A percentile compares a stretch with the other conserved stretches of the same genome.
Conservation (phyloP, 2,797 vertebrate genomes). For the Lagocephalus sceleratus region DNA sequence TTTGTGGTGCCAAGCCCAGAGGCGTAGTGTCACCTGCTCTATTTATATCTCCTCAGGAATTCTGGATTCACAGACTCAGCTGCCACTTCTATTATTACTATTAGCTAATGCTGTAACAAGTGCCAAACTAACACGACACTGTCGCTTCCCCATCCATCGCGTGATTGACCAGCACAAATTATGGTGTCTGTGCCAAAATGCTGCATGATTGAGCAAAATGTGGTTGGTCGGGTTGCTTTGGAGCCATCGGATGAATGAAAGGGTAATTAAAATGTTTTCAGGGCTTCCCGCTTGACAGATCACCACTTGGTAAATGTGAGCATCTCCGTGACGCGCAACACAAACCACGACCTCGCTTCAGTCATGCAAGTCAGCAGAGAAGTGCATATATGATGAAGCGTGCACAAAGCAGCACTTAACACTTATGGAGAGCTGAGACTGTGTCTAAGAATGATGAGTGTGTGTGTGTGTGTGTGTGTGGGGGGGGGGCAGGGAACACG, state of each 20-base stretch:
- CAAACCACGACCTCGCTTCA: conserved; percentile 39
- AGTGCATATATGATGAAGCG: conserved; percentile 58
- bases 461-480: conserved; percentile 17
- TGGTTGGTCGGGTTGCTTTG: background rate
- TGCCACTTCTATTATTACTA: conserved; percentile 77
- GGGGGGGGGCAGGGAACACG: conserved; percentile 44
- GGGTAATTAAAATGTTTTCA: too few relatives aligned
- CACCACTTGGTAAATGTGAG: background rate
- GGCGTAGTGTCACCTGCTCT: conserved; percentile 61
- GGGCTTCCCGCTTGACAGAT: background rate
- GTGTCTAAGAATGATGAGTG: conserved; percentile 47
- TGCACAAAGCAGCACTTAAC: conserved; percentile 52
- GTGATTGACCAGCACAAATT: conserved; percentile 56
- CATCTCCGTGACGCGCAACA: background rate
- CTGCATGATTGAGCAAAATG: conserved; percentile 1
- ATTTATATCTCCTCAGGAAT: conserved; percentile 72
- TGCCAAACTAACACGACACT: conserved; percentile 55
- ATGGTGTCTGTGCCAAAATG: conserved; percentile 50
- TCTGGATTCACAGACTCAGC: conserved; percentile 76
- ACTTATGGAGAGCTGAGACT: conserved; percentile 58
- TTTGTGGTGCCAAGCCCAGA: conserved; percentile 45
- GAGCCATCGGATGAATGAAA: background rate
- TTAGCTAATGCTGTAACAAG: conserved; percentile 75
- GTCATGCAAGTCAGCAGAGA: conserved; percentile 67
- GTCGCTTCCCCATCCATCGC: conserved; percentile 48